These are phyloP conservation scores for Dysmachus trigonus DNA, from an alignment of 2,888 invertebrate species.

Conservation along the genomic window DNA sequence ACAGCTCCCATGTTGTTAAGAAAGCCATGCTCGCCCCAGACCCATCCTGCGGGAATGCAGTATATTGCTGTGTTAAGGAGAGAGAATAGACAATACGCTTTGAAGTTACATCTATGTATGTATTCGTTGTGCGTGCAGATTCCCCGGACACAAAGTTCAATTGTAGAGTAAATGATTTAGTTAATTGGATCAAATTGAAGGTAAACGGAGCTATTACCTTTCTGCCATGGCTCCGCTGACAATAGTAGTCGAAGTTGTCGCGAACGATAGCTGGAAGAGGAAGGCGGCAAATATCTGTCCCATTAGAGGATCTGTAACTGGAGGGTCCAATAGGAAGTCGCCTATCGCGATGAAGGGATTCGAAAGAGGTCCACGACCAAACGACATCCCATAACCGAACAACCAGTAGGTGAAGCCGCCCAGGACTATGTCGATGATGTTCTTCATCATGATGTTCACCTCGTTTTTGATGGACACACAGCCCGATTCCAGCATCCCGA, in stretches of 20 bases:
- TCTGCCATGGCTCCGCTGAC: conserved; percentile 96
- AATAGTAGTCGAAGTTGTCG: conserved; percentile 86
- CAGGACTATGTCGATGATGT: conserved; percentile 90
- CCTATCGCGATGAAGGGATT: conserved; percentile 87
- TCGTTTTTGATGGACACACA: conserved; percentile 93
- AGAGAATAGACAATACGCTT: conserved; percentile 90
- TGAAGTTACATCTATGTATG: conserved; percentile 89
- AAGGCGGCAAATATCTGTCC: conserved; percentile 89
- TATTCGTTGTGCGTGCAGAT: not conserved
- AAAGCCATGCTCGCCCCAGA: conserved; percentile 90
- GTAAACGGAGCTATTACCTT: conserved; percentile 67
- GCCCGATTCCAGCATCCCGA: conserved; percentile 93
- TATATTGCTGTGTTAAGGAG: conserved; percentile 89
- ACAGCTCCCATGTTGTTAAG: conserved; percentile 84
- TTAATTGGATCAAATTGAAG: conserved; percentile 22
- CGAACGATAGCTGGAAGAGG: conserved; percentile 89
- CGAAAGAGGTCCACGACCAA: conserved; percentile 76
- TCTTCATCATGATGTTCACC: conserved; percentile 98
- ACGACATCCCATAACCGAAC: conserved; percentile 92
- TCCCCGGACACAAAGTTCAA: not conserved
- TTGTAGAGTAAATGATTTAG: conserved; percentile 20
- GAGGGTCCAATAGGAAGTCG: conserved; percentile 82
- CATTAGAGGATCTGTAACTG: conserved; percentile 77
- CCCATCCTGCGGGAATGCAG: conserved; percentile 93
- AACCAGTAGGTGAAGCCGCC: conserved; percentile 93